phyloP scores from a whole-genome alignment of 2,113 vertebrate genomes.

The Clupea harengus region DNA sequence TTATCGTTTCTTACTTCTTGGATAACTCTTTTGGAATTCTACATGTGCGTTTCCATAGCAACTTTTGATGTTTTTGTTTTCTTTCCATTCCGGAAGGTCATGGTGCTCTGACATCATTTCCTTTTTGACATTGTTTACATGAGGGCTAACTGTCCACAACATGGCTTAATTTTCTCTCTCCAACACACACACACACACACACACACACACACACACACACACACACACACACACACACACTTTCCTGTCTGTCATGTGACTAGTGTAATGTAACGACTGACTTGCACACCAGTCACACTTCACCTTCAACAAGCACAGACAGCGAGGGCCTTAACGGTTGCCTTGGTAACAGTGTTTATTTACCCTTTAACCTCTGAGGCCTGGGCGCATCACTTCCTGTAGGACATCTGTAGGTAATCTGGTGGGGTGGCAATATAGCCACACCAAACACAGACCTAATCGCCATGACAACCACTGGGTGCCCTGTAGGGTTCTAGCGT shows the following conservation, averaged over 20 bases:
- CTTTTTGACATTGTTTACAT: neutral
- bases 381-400: neutral
- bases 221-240: slow-evolving; percentile 2
- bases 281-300: neutral
- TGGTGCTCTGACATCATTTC: slow-evolving; percentile 8
- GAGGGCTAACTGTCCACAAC: neutral
- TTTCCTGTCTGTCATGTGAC: neutral
- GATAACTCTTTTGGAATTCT: neutral
- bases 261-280: neutral
- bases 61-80: neutral
- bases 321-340: neutral
- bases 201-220: neutral
- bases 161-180: neutral
- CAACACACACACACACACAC: neutral
- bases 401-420: neutral
- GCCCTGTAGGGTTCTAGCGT: neutral
- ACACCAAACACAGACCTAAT: neutral
- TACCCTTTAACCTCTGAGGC: slow-evolving; percentile 10
- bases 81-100: neutral
- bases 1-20: neutral
- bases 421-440: neutral
- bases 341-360: neutral
- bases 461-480: neutral
- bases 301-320: slow-evolving; percentile 8
- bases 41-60: neutral